Evolutionary conservation across 2,888 invertebrate genomes (phyloP).

Genomic region (Drosophila anceps): DNA sequence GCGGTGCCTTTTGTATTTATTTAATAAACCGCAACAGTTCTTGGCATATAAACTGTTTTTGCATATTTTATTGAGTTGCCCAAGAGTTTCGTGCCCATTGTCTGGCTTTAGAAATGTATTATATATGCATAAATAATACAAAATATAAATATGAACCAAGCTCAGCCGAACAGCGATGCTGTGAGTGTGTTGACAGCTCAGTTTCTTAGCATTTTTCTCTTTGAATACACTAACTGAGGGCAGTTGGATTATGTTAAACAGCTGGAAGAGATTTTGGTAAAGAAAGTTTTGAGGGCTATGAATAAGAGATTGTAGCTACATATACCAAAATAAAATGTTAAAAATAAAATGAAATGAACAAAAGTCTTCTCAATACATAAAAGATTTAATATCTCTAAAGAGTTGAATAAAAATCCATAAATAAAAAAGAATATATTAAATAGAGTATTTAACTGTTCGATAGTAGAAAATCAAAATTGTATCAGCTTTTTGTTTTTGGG

Average conservation of each 20-base stretch:
- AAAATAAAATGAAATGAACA: not conserved
- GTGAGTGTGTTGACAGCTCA: conserved; percentile 72
- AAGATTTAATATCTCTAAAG: too few relatives aligned
- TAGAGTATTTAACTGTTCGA: not conserved
- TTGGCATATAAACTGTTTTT: conserved; percentile 4
- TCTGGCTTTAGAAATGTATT: conserved; percentile 42
- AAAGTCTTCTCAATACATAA: too few relatives aligned
- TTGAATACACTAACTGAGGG: not conserved
- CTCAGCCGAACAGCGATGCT: conserved; percentile 42
- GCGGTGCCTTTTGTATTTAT: not conserved
- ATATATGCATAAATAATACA: conserved; percentile 76
- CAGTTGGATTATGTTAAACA: not conserved
- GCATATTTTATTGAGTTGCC: conserved; percentile 7
- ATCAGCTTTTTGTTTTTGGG: not conserved
- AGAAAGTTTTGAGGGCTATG: too few relatives aligned
- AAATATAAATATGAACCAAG: conserved; percentile 70
- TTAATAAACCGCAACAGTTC: not conserved
- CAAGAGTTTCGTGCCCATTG: conserved; percentile 41
- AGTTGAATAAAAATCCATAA: too few relatives aligned
- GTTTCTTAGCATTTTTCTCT: conserved; percentile 21
- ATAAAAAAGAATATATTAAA: too few relatives aligned
- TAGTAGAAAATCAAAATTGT: not conserved
- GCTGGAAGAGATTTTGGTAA: not conserved
- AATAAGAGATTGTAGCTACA: too few relatives aligned
- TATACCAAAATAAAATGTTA: not conserved